phyloP scores from a whole-genome alignment of 2,797 vertebrate genomes.

The Rhabdophis nuchalis region DNA sequence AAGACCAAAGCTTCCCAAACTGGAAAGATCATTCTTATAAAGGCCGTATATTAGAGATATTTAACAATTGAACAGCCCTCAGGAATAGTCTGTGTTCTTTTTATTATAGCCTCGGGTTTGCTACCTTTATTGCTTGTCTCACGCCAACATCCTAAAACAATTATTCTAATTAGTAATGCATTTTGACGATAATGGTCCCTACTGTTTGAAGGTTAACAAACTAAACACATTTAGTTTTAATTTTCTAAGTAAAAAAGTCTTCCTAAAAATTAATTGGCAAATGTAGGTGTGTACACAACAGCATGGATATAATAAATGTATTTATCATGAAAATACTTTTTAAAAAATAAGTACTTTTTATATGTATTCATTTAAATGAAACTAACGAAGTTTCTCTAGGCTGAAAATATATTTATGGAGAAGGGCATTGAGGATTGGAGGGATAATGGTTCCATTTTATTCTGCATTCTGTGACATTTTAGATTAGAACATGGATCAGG shows the following conservation, averaged over 20 bases:
- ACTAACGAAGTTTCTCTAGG: constrained; percentile 31
- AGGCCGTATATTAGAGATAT: background rate
- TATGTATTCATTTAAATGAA: constrained; percentile 46
- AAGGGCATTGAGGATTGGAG: background rate
- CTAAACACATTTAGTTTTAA: constrained; percentile 60
- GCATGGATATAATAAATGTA: constrained; percentile 55
- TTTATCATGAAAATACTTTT: constrained; percentile 47
- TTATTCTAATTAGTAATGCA: constrained; percentile 67
- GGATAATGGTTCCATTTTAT: background rate
- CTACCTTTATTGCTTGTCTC: constrained; percentile 50
- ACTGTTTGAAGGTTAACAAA: constrained; percentile 58
- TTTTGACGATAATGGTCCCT: constrained; percentile 58
- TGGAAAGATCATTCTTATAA: constrained; percentile 6
- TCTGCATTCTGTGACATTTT: background rate
- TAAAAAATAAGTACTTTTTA: constrained; percentile 45
- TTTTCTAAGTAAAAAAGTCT: constrained; percentile 60
- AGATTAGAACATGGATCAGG: background rate
- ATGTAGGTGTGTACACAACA: constrained; percentile 64
- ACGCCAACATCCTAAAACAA: constrained; percentile 64
- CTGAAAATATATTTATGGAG: background rate
- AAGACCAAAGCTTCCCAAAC: constrained; percentile 3
- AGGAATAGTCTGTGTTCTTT: constrained; percentile 18
- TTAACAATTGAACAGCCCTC: background rate
- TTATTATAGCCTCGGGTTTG: constrained; percentile 40
- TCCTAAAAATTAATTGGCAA: constrained; percentile 62